Base-by-base conservation (phyloP, 1,140 invertebrate species). In the Meloidogyne hapla region DNA sequence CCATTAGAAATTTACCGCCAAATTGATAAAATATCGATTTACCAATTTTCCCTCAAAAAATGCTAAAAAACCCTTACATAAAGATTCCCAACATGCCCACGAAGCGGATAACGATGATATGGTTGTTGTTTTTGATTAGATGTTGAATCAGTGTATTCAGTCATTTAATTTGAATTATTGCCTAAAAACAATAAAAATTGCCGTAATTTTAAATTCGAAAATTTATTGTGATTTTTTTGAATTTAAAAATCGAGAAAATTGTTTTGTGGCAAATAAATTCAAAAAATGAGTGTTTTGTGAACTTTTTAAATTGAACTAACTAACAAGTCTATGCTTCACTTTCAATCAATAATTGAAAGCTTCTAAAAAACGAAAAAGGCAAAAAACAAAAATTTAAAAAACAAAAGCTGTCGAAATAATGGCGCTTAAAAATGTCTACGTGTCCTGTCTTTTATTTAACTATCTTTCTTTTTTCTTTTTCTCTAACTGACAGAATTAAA, bases 101-200 rank as follows among this genome's bases (percentile, higher is more conserved):
- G 71, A 23, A 73, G 28, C 48, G 71, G 26, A 73, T 73, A 73
- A 13, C 71, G 71, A 61, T 73, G 71, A 25, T 73, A 33, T 13
- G 38, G 56, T 26, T 21, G 42, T 12, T 23, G 18, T 63, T 73
- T 73, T 25, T 42, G 71, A 18, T 33, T 23, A 26, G 42, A 21
- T 15, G 33, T 33, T 33, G 33, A 33, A 33, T 33, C 33, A 33
- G 33, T 33, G 5, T 33, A 6, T 33, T 73, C 23, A 21, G 71
- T 15, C 71, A 73, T 73, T 73, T 40, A 56, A 56, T 56, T 56
- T 56, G n/a, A 56, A 56, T 56, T n/a, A 56, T 56, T 56, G 48
- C 48, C 18, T 56, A 56, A 56, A 56, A 56, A 56, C 5, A 8
- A 6, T 56, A 13, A n/a, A 56, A 56, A 56, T 56, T 56, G 48